Percentiles rank a stretch among this genome's conserved stretches.
phyloP scores from a whole-genome alignment of 2,113 vertebrate genomes.

The Zosterops hypoxanthus region DNA sequence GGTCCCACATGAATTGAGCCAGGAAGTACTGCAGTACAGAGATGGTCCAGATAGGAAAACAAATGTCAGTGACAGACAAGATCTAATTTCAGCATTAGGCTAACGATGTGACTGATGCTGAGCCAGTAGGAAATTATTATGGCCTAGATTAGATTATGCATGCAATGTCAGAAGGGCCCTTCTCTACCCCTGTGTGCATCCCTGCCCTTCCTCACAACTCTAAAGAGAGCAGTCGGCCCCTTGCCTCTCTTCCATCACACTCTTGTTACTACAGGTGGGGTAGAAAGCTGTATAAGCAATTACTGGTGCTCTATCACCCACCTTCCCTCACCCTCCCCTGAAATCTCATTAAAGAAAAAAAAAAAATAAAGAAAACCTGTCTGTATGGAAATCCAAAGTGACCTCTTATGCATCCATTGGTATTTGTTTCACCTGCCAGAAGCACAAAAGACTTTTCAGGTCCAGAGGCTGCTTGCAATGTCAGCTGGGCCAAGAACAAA shows the following conservation, averaged over 20 bases:
- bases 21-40: neutral
- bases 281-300: slow-evolving; percentile 6
- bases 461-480: neutral
- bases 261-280: neutral
- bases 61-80: neutral
- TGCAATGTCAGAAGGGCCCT: neutral
- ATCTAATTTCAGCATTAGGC: slow-evolving; percentile 34
- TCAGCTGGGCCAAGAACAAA: neutral
- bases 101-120: neutral
- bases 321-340: neutral
- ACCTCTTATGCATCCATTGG: neutral
- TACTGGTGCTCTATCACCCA: neutral
- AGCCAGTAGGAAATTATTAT: slow-evolving; percentile 28
- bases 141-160: neutral
- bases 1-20: neutral
- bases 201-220: neutral
- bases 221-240: neutral
- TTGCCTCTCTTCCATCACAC: neutral
- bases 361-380: neutral
- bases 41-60: slow-evolving; percentile 3
- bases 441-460: neutral
- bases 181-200: neutral
- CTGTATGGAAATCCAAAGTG: neutral
- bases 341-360: neutral
- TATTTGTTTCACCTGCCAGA: neutral